phyloP scores from a whole-genome alignment of 2,113 vertebrate species.

The Syrrhaptes paradoxus region DNA sequence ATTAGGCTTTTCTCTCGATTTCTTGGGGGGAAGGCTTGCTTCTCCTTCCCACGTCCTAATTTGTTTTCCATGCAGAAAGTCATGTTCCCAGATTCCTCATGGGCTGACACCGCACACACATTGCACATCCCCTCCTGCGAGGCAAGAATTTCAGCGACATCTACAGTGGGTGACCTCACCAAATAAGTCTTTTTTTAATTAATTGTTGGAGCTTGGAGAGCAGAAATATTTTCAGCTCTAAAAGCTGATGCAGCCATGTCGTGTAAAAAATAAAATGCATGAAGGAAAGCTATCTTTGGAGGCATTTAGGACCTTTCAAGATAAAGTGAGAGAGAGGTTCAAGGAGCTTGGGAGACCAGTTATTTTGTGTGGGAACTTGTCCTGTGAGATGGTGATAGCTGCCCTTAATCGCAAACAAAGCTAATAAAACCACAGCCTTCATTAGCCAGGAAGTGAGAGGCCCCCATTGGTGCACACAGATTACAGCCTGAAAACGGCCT shows the following conservation, averaged over 20 bases:
- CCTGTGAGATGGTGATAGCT: conserved; percentile 84
- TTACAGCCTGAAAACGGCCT: conserved; percentile 74
- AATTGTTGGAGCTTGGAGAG: conserved; percentile 47
- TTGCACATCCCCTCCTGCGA: conserved; percentile 5
- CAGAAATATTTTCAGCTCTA: conserved; percentile 37
- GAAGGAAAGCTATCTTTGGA: conserved; percentile 65
- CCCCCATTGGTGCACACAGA: conserved; percentile 72
- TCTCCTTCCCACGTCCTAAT: neutral
- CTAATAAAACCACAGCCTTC: conserved; percentile 78
- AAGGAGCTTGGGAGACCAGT: conserved; percentile 60
- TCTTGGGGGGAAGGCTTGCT: neutral
- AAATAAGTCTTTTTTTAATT: conserved; percentile 36
- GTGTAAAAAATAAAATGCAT: conserved; percentile 39
- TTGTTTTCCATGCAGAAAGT: conserved; percentile 25
- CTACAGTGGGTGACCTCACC: conserved; percentile 34
- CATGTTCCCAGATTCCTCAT: neutral
- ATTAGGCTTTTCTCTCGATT: neutral
- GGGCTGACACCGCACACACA: neutral
- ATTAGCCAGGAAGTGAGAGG: conserved; percentile 79
- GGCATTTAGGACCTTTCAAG: conserved; percentile 51
- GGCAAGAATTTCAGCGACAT: neutral
- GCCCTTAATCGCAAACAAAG: conserved; percentile 74
- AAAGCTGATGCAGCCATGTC: conserved; percentile 23
- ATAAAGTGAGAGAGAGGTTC: conserved; percentile 54
- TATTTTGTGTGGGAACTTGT: conserved; percentile 81